These are phyloP conservation scores for Phalera bucephala DNA, from an alignment of 2,888 invertebrate species.

Conservation along the genomic window DNA sequence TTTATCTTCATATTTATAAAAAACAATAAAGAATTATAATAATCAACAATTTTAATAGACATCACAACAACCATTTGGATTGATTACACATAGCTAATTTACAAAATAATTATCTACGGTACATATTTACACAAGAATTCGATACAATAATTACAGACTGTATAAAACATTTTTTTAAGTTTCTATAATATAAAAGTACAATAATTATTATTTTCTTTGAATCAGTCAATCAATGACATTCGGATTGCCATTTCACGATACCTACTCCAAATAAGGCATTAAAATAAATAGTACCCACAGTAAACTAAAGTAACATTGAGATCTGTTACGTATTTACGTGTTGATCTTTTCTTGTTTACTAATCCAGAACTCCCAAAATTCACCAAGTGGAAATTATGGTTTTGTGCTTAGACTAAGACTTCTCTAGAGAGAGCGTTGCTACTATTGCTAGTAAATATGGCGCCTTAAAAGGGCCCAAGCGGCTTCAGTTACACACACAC, in stretches of 20 bases:
- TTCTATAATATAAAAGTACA: conserved; percentile 45
- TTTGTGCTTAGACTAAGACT: too few species aligned
- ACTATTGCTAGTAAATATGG: too few species aligned
- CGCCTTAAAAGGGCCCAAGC: too few species aligned
- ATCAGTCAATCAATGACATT: conserved; percentile 49
- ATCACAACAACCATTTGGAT: conserved; percentile 82
- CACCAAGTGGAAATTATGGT: too few species aligned
- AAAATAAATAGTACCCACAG: not conserved
- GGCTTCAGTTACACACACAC: too few species aligned
- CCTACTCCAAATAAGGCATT: conserved; percentile 3
- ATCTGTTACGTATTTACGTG: too few species aligned
- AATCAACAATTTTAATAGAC: conserved; percentile 81
- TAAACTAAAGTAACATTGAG: not conserved
- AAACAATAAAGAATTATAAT: conserved; percentile 36
- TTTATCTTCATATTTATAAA: too few species aligned
- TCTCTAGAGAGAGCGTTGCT: too few species aligned
- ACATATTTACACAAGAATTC: conserved; percentile 27
- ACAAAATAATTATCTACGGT: conserved; percentile 39
- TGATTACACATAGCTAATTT: conserved; percentile 57
- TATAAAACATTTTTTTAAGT: conserved; percentile 43
- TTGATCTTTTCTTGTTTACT: too few species aligned
- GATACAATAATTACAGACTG: conserved; percentile 23
- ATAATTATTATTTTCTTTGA: conserved; percentile 40
- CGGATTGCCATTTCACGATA: conserved; percentile 14
- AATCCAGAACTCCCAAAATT: too few species aligned